Base-by-base conservation (phyloP, 2,113 vertebrate species). In the Pangasianodon hypophthalmus region DNA sequence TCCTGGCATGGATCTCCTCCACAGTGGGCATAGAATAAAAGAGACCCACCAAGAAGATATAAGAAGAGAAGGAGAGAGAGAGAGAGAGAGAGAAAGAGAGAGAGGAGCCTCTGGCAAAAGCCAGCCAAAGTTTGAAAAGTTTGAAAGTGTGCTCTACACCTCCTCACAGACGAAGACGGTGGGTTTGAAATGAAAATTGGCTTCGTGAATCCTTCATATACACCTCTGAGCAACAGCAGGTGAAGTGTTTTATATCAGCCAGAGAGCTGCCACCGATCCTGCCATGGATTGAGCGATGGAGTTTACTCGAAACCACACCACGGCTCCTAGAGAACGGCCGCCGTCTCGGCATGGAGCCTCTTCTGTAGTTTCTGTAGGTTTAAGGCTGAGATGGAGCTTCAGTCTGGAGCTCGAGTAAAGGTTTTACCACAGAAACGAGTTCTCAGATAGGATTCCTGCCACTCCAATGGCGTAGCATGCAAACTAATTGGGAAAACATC, bases 181-280 rank as follows among this genome's bases (percentile, higher is more conserved):
- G 91, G 92, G 84, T 92, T 92, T 94, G 92, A 91, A 91, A 92
- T 89, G 92, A 91, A 93, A 94, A 93, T 88, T 88, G 91, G 91
- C 92, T 94, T 85, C 84, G 90, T 92, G 88, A 89, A 90, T 82
- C 87, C 87, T 89, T 95, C 91, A 94, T 93, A 91, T 95, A 90
- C 94, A 95, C 94, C 94, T 95, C 95, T 93, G 90, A 95, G 94
- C 91, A 87, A 88, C 92, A 73, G 90, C 92, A 87, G 92, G 89
- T 88, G 88, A 87, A 84, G 67, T 84, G 88, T 60, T 92, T 91
- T 73, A 75, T 92, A 92, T 92, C 91, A 85, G 89, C 56, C 93
- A 88, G 88, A 91, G 10, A 91, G 93, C 86, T 83, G 50, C 64
- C 56, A 80, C 26, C 75, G 21, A 48, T 89, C 91, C 89, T 85